Evolutionary conservation across 2,113 vertebrate species (phyloP), one percentile per base, ranked within the genome.

Genomic region (Tetraodon nigroviridis): DNA sequence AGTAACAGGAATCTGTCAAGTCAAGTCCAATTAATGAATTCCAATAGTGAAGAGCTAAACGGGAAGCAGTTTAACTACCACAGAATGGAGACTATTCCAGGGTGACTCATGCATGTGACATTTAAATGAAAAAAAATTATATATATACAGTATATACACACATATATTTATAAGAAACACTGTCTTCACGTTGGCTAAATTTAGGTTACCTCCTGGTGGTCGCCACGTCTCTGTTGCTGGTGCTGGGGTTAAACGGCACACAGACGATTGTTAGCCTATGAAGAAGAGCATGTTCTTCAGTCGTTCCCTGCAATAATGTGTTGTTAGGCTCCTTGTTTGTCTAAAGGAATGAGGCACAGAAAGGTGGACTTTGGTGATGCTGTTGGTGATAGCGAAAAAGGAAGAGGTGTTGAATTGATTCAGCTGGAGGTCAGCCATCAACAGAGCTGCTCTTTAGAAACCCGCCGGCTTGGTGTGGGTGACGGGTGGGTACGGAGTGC

Each of bases 401-500:
- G 55, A 52, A 46, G 45, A 37, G 46, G 51, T 67, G 58, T 64
- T 75, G 79, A 73, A 80, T 73, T 78, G 62, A 81, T 61, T 79
- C 79, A 68, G 70, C 53, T 60, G 45, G 51, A 52, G 76, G 71
- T 77, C 71, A 62, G 40, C 66, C 59, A 52, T 73, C 76, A 68
- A 32, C 13, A 10, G 48, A 7, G 27, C 50, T 18, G 50, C 57
- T 57, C 8, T 22, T 19, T 58, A 55, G 55, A 63, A 60, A 52
- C 57, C 54, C 22, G 42, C 65, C 27, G 20, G 18, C 64, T 2
- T 48, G 58, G 55, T 49, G 65, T 62, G 45, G 58, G 53, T 47
- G 64, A 84, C 81, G 45, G 65, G 79, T 6, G n/a, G 55, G 40
- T 77, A 81, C 81, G 61, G 67, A 62, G 71, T 61, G 58, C 59